Evolutionary conservation across 2,113 vertebrate species (phyloP), one percentile per base, ranked within the genome.

Genomic region (Herpetotheres cachinnans): DNA sequence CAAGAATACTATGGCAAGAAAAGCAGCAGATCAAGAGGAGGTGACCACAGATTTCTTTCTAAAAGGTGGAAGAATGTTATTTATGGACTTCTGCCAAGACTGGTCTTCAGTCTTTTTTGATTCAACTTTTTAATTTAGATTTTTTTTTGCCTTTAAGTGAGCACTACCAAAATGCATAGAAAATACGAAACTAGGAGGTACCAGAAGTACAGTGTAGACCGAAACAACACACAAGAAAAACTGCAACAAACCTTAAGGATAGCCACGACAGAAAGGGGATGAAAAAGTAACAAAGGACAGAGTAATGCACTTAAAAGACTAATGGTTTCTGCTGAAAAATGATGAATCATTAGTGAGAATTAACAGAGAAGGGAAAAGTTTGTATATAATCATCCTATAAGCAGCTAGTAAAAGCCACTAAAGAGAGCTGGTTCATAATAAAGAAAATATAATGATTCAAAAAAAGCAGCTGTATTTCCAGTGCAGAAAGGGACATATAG

Each of bases 51-150:
- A 70, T 83, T 86, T 92, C 67, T 91, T 89, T 86, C 91, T 91
- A 72, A 95, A 92, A 95, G 67, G 83, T 92, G 29, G 36, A 95
- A 95, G 82, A 80, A 89, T 93, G 71, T 92, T 93, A 95, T 49
- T 80, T 54, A 73, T 56, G 76, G 82, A 81, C 32, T 83, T 66
- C 67, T 73, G 89, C 89, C 76, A 95, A 73, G 27, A 90, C 9
- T 73, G 2, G 30, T 89, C 63, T 93, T 90, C 15, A 66, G 40
- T 42, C 30, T 83, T 81, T 89, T 83, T 58, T 54, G 79, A 90
- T 54, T 95, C 63, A 91, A 50, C 32, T 62, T 71, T 90, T 94
- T 72, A 1, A 44, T 56, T 89, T 38, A 65, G 5, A 42, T 16
- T 12, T 62, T 81, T 88, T 82, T 93, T 70, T 72, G 49, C 16